These are phyloP conservation scores for Verasper variegatus DNA, from an alignment of 2,113 vertebrate genomes.

Conservation along the genomic window DNA sequence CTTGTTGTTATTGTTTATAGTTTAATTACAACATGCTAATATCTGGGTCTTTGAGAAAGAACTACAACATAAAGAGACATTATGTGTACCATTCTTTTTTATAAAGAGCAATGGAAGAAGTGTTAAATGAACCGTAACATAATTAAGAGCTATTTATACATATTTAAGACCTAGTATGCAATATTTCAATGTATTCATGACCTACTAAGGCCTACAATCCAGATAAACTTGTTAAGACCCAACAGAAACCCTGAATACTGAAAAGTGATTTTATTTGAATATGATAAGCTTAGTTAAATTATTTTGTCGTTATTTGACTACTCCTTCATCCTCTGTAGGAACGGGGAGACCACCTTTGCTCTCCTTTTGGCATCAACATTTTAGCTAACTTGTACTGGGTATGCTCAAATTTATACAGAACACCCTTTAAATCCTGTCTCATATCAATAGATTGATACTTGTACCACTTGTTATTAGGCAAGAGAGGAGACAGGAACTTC, in stretches of 20 bases:
- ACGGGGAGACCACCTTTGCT: neutral
- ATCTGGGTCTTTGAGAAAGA: too few species aligned
- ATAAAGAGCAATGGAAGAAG: too few species aligned
- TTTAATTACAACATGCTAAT: too few species aligned
- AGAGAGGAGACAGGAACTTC: constrained; percentile 5
- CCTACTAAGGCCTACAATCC: neutral
- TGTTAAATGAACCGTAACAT: too few species aligned
- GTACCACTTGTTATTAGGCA: constrained; percentile 8
- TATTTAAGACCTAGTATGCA: too few species aligned
- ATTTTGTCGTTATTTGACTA: neutral
- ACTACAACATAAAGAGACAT: too few species aligned
- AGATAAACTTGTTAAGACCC: too few species aligned
- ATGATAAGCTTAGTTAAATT: neutral
- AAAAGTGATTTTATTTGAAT: neutral
- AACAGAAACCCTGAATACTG: too few species aligned
- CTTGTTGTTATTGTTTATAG: too few species aligned
- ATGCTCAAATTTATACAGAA: neutral
- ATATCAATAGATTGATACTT: constrained; percentile 17
- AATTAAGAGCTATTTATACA: too few species aligned
- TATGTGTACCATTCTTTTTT: too few species aligned
- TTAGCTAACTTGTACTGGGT: neutral
- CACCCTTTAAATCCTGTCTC: neutral
- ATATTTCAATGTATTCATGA: too few species aligned
- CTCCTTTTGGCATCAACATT: neutral
- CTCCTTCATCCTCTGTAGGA: neutral